A percentile compares a stretch with the other conserved stretches of the same genome.
phyloP scores from a whole-genome alignment of 2,113 vertebrate genomes.

The Petaurus breviceps region DNA sequence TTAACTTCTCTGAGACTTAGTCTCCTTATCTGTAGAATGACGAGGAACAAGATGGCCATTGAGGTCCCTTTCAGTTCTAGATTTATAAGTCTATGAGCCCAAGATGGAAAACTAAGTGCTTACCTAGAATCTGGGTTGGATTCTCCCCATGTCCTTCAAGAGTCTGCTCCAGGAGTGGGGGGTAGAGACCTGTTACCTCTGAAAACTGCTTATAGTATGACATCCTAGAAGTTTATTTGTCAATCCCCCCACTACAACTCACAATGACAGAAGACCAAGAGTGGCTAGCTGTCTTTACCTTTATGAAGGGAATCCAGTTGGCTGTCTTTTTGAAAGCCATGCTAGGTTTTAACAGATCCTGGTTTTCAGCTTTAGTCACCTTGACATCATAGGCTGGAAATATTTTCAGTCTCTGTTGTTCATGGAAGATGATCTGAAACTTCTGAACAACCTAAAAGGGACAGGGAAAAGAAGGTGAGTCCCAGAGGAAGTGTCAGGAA shows the following conservation, averaged over 20 bases:
- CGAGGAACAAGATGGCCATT: background rate
- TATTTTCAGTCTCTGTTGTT: constrained; percentile 82
- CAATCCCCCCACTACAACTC: background rate
- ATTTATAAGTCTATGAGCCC: background rate
- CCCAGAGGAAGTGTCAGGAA: constrained; percentile 8
- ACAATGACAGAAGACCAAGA: background rate
- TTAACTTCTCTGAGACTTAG: background rate
- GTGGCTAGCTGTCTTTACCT: constrained; percentile 69
- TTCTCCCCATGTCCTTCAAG: background rate
- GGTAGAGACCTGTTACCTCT: background rate
- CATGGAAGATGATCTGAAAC: constrained; percentile 83
- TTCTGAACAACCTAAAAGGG: constrained; percentile 80
- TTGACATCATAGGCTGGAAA: constrained; percentile 82
- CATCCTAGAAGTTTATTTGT: background rate
- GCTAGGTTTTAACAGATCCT: constrained; percentile 69
- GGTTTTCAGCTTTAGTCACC: constrained; percentile 68
- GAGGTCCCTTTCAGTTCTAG: background rate
- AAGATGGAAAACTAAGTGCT: background rate
- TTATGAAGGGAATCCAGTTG: constrained; percentile 84
- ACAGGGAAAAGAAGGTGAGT: constrained; percentile 16
- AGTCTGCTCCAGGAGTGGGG: background rate
- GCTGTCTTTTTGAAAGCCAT: constrained; percentile 84
- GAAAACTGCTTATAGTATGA: background rate
- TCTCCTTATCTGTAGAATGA: background rate
- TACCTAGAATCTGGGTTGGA: background rate